phyloP scores from a whole-genome alignment of 2,113 vertebrate species.

The Galbula dea region DNA sequence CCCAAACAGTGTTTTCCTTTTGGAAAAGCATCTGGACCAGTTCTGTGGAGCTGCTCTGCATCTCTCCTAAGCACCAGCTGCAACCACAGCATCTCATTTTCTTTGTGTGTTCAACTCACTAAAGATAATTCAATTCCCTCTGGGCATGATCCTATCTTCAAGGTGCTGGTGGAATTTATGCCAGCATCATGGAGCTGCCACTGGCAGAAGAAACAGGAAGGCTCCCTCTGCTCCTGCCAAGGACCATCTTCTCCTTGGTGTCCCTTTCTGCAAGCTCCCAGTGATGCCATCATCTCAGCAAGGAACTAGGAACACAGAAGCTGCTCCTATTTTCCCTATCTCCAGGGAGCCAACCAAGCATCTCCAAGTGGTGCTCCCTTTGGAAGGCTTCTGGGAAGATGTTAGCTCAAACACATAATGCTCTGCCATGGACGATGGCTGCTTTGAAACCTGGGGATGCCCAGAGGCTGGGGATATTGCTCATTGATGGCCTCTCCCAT shows the following conservation, averaged over 20 bases:
- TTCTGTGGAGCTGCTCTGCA: background rate
- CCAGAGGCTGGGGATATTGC: background rate
- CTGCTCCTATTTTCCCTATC: background rate
- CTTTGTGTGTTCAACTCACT: background rate
- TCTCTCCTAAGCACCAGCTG: background rate
- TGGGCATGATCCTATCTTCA: background rate
- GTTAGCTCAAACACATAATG: background rate
- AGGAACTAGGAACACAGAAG: background rate
- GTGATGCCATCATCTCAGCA: accelerated
- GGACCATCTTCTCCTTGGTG: background rate
- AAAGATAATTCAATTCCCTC: accelerated
- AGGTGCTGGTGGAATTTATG: accelerated
- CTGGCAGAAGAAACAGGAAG: accelerated
- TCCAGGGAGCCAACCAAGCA: background rate
- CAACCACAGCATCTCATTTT: background rate
- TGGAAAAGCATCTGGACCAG: background rate
- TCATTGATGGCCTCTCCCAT: background rate
- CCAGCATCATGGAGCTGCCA: accelerated
- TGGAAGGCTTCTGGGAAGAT: background rate
- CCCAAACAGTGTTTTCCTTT: background rate
- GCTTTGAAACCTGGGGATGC: background rate
- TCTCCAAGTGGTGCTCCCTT: accelerated
- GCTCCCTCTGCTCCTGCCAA: background rate
- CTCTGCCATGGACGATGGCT: accelerated
- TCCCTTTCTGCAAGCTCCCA: background rate